Evolutionary conservation across 2,888 invertebrate species (phyloP), one percentile per base, ranked within the genome.

Genomic region (Luperina testacea): DNA sequence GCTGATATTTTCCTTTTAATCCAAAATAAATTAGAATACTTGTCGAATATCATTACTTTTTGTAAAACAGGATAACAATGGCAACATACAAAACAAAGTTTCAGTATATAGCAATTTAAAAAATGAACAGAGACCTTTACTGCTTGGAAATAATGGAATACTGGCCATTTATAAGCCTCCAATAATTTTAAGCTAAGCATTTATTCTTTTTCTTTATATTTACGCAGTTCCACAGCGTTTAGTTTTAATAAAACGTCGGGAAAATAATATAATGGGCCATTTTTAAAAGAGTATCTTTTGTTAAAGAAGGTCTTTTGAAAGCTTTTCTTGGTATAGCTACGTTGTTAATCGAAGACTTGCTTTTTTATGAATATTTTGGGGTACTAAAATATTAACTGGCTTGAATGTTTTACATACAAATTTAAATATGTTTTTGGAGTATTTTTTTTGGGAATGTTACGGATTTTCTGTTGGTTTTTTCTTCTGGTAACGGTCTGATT

Each of bases 191-290:
- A 82, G 80, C 88, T 83, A 75, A 73, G 71, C 72, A 82, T 87
- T 82, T 70, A 80, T 83, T 85, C 42, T 82, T 80, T 80, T 71
- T 80, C 87, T 78, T 87, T 89, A 72, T 85, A 83, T 82, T 85
- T 83, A 85, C 83, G 77, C 75, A 88, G 88, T 89, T 87, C 85
- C 87, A 82, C 80, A 71, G 78, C 83, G 82, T 88, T 88, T 89
- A 89, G 87, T 88, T 88, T 83, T 87, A 89, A 89, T 87, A 88
- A 87, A 89, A 87, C 80, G 81, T 64, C 48, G 75, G 63, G 59
- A 65, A 88, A 88, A 84, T 85, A 88, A 84, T 85, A 85, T 81
- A 85, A 87, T 73, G 76, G 76, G 64, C 69, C 72, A 24, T 83
- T 78, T 86, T 81, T 79, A 51, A 77, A 76, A 87, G 74, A 81